Base-by-base conservation (phyloP, 2,113 vertebrate species). In the Sylvilagus bachmani region DNA sequence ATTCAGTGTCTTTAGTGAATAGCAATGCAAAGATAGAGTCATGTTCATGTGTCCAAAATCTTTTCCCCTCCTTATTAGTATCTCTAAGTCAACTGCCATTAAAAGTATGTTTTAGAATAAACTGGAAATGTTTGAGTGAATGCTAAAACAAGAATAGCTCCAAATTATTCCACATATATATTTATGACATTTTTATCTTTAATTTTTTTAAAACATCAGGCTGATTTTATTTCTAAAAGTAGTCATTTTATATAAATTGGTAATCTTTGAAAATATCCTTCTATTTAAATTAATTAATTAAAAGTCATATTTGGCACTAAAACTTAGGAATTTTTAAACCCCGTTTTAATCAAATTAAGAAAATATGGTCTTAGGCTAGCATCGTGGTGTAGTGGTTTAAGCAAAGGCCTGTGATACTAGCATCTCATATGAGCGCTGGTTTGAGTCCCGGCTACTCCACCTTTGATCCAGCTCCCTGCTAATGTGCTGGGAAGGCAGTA, bases 151-250 rank as follows among this genome's bases (percentile, higher is more conserved):
- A 70, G 36, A 75, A 74, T 8, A 94, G 36, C 7, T 4, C 44
- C 13, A 94, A 85, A 27, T 81, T 33, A 70, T 66, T 82, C 87
- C 29, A 84, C 10, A 55, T 13, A 69, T 36, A 14, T 19, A 71
- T 77, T 70, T 71, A 64, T 58, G 66, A 64, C 14, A 93, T 44
- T 86, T 82, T 75, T 3, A 36, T 58, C 44, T 75, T 93, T 82
- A 14, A 38, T 14, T 36, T 64, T 61, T 86, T 73, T 66, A 83
- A 90, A 82, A 67, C n/a, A 53, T 33, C 66, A 51, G 31, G 74
- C 64, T 89, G 58, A 84, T 91, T 89, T 70, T 14, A 38, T 85
- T 86, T 95, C 61, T 93, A 69, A 83, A 94, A 51, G 24, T 36
- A 87, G 5, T 75, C 29, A 69, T 71, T 94, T 93, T 67, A 33